A percentile compares a stretch with the other conserved stretches of the same genome.
These are phyloP conservation scores for Ursus arctos DNA, from an alignment of 2,113 vertebrate genomes.

Conservation along the genomic window DNA sequence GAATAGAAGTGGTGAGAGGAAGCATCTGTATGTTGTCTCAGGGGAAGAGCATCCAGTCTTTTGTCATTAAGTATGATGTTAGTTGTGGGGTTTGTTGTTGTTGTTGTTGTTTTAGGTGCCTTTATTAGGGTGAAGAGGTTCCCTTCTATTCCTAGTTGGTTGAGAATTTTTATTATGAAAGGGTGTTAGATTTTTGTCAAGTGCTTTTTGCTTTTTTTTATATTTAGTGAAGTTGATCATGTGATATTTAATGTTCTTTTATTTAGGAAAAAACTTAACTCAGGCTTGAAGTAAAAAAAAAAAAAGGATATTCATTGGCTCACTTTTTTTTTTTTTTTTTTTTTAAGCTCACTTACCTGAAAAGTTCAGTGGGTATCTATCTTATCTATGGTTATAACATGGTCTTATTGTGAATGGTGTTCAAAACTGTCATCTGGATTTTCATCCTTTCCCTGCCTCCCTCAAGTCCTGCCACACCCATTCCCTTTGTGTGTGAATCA, in stretches of 20 bases:
- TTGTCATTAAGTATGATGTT: background rate
- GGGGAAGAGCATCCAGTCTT: background rate
- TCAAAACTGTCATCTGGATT: background rate
- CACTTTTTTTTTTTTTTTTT: background rate
- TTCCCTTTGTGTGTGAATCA: background rate
- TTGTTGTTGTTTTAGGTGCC: background rate
- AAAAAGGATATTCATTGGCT: background rate
- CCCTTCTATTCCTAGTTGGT: background rate
- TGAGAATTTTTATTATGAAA: background rate
- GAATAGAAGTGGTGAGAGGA: background rate
- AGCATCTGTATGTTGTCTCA: background rate
- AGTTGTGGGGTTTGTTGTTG: background rate
- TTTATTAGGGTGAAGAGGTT: background rate
- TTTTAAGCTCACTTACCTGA: background rate
- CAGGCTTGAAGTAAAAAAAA: background rate
- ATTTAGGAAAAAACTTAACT: conserved; percentile 20
- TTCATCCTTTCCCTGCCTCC: background rate
- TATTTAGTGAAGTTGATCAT: background rate
- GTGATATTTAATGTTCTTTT: conserved; percentile 17
- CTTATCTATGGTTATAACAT: background rate
- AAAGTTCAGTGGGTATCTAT: background rate
- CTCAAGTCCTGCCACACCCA: background rate
- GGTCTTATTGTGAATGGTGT: background rate
- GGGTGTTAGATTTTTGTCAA: conserved; percentile 28
- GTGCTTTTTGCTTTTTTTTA: background rate